A percentile compares a stretch with the other conserved stretches of the same genome.
These are phyloP conservation scores for Xylota sylvarum DNA, from an alignment of 2,888 invertebrate species.

Conservation along the genomic window DNA sequence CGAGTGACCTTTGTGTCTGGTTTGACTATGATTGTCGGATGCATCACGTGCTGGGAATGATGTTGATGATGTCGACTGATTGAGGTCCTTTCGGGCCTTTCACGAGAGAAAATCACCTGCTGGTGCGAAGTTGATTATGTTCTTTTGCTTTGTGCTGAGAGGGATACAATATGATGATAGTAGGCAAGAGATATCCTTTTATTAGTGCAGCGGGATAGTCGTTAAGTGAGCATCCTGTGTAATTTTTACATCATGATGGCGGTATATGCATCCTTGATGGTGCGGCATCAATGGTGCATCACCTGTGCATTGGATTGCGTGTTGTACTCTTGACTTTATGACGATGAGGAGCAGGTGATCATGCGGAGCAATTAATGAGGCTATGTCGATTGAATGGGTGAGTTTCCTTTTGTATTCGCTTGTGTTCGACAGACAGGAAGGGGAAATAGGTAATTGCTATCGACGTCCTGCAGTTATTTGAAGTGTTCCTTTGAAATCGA, in stretches of 20 bases:
- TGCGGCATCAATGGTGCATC: constrained; percentile 68
- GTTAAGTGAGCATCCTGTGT: constrained; percentile 60
- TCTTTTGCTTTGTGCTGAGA: constrained; percentile 36
- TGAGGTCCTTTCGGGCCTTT: constrained; percentile 45
- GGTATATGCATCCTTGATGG: constrained; percentile 41
- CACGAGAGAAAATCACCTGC: constrained; percentile 57
- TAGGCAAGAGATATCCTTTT: constrained; percentile 73
- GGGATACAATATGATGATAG: constrained; percentile 61
- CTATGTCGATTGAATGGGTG: constrained; percentile 37
- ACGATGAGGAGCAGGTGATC: constrained; percentile 60
- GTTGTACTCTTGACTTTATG: constrained; percentile 68
- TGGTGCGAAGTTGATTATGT: constrained; percentile 65
- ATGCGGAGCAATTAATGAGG: constrained; percentile 47
- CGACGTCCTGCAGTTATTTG: constrained; percentile 55
- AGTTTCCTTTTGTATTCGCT: constrained; percentile 13
- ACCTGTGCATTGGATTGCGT: constrained; percentile 70
- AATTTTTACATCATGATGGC: constrained; percentile 64
- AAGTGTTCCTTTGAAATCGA: constrained; percentile 28
- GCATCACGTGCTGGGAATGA: constrained; percentile 72
- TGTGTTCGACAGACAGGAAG: constrained; percentile 54
- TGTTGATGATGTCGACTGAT: constrained; percentile 64
- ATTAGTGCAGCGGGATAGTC: constrained; percentile 59
- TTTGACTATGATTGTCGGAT: constrained; percentile 26
- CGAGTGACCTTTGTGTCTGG: constrained; percentile 52
- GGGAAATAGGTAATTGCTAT: constrained; percentile 51